Conservation (phyloP, 2,113 vertebrate species). For the Proterorhinus semilunaris region DNA sequence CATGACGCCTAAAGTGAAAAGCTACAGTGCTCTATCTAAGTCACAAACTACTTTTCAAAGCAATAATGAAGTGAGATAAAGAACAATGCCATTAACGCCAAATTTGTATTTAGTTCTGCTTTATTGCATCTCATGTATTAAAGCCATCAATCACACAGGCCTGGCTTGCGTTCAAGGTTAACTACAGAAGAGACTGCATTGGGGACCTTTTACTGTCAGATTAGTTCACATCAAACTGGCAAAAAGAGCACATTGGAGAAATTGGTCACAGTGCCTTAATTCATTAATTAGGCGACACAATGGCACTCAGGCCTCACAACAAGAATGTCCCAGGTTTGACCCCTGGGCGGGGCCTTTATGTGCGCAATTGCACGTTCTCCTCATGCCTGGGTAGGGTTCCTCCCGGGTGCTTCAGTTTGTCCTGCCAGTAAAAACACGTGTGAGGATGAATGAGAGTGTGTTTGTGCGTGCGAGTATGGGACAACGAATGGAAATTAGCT, state of each 20-base stretch:
- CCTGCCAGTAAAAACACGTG: too few species aligned
- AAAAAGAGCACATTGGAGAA: not conserved
- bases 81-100: conserved; percentile 39
- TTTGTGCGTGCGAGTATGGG: too few species aligned
- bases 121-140: conserved; percentile 67
- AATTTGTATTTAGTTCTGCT: conserved; percentile 72
- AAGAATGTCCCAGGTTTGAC: too few species aligned
- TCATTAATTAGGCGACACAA: not conserved
- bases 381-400: too few species aligned
- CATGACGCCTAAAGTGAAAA: not conserved
- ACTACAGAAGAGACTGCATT: conserved; percentile 1
- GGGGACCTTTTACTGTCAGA: conserved; percentile 28
- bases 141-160: conserved; percentile 67
- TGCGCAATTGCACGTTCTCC: too few species aligned
- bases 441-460: too few species aligned
- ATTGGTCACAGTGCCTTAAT: not conserved
- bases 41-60: conserved; percentile 30
- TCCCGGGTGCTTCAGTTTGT: too few species aligned
- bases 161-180: conserved; percentile 31
- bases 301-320: too few species aligned
- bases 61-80: conserved; percentile 54
- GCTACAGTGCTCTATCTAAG: conserved; percentile 24
- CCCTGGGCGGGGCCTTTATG: too few species aligned
- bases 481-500: too few species aligned
- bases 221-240: conserved; percentile 11